Base-by-base conservation (phyloP, 1,140 invertebrate species). In the Platyscapa corneri region DNA sequence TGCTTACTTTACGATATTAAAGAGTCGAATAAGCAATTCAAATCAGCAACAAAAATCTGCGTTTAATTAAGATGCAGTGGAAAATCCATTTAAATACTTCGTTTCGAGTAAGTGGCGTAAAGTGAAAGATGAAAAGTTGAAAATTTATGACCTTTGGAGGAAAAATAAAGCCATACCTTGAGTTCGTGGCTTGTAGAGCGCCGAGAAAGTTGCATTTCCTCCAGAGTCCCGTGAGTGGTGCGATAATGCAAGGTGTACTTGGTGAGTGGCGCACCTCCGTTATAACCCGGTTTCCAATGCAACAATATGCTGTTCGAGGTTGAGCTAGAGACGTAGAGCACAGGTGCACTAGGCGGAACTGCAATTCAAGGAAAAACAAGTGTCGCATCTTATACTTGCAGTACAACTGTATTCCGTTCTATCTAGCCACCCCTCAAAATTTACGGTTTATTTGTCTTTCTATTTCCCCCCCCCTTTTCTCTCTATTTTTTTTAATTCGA, bases 281-380 rank as follows among this genome's bases (percentile, higher is more conserved):
- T 95, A 84, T 95, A 95, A n/a, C 95, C 94, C 23, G 95, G 89
- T 92, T 96, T 96, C 96, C 96, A 96, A 87, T 96, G 95, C 75
- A 96, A 93, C 23, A 96, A 89, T 82, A 96, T 95, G 89, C 96
- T 96, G 84, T 94, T 95, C 32, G 95, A 95, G 0, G 96, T 96
- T 5, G 96, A 95, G 87, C 95, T 96, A 16, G 95, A 96, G 0
- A 96, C 95, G 87, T 96, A 96, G 0, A 96, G 91, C n/a, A 95
- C 93, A 0, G 96, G 96, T 3, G 96, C 94, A 49, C 93, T 93
- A 0, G 96, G 96, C 10, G 96, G 95, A 46, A 96, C 95, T 95
- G 87, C 1, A 88, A 90, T 74, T 0, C 39, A 76, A 76, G 3
- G 75, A 34, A 53, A 34, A 49, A 32, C 34, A 74, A 42, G 70